Base-by-base conservation (phyloP, 1,140 invertebrate genomes). In the Zaprionus nigranus region DNA sequence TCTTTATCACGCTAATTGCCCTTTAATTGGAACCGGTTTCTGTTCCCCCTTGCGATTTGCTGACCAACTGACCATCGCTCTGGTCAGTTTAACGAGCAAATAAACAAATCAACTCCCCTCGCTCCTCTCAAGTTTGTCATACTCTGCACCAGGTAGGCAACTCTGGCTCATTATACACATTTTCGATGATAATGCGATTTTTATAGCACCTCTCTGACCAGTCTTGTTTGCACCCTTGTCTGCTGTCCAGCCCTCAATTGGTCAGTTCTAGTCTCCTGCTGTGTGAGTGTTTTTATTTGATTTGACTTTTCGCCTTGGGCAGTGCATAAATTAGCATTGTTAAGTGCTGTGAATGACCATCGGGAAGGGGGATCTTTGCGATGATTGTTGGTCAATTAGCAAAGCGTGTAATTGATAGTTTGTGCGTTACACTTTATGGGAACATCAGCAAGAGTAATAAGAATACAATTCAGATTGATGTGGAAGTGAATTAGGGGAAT, bases 291-390 rank as follows among this genome's bases (percentile, higher is more conserved):
- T 62, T 75, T 67, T 58, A 78, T 85, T 81, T 82, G 75, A 63
- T 87, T 83, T 90, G 78, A 81, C 85, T 81, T 88, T 82, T 65
- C 38, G 84, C 72, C 53, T 71, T 79, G 84, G 81, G 75, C 81
- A 81, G 84, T 84, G 85, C 85, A 88, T 88, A 88, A 90, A 90
- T 88, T 88, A 88, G 81, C 84, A 78, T 73, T 60, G 53, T 36
- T 69, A 75, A 54, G 24, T 28, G n/a, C 22, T 11, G 36, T 58
- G n/a, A 15, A 43, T 7, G 28, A 26, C 20, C 46, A 51, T 5
- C n/a, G 20, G 20, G 61, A 36, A 36, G 72, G 38, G 51, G 62
- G 34, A 36, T 26, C 13, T 53, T 75, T 72, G 75, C 68, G 36
- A 43, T 63, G 67, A 40, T 78, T 74, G 56, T 77, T 68, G 54